phyloP scores from a whole-genome alignment of 2,888 invertebrate genomes.

The Eupithecia pulchellata region DNA sequence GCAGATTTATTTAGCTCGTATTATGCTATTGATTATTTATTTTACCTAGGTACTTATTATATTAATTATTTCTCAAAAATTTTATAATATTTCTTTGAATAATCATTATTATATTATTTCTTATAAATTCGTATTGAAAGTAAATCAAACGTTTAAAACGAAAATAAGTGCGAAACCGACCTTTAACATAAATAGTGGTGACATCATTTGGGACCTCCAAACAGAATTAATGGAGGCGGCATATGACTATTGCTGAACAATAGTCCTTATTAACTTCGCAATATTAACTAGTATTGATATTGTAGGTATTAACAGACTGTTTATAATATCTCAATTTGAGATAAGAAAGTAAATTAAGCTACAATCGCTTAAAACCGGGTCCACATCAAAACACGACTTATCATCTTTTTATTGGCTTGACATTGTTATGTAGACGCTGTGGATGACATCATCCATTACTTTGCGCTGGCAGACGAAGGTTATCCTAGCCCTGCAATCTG shows the following conservation, averaged over 20 bases:
- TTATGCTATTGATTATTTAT: no score
- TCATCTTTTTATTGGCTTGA: constrained; percentile 39
- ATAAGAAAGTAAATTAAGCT: constrained; percentile 15
- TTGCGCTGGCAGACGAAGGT: constrained; percentile 50
- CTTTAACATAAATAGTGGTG: neutral
- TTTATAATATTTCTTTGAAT: no score
- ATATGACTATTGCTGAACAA: neutral
- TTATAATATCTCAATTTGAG: neutral
- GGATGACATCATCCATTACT: constrained; percentile 59
- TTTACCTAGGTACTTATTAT: no score
- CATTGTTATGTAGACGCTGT: constrained; percentile 44
- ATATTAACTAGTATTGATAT: neutral
- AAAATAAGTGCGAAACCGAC: neutral
- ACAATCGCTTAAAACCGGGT: constrained; percentile 21
- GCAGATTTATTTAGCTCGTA: neutral
- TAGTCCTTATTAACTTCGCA: neutral
- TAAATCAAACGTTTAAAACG: neutral
- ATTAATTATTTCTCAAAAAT: no score
- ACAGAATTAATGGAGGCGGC: neutral
- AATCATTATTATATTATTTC: no score
- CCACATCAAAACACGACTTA: constrained; percentile 23
- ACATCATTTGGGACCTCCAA: neutral
- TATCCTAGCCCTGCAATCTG: constrained; percentile 43
- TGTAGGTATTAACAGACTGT: neutral
- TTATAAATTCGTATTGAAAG: no score